Base-by-base conservation (phyloP, 2,113 vertebrate genomes). In the Nansenia antarctica region DNA sequence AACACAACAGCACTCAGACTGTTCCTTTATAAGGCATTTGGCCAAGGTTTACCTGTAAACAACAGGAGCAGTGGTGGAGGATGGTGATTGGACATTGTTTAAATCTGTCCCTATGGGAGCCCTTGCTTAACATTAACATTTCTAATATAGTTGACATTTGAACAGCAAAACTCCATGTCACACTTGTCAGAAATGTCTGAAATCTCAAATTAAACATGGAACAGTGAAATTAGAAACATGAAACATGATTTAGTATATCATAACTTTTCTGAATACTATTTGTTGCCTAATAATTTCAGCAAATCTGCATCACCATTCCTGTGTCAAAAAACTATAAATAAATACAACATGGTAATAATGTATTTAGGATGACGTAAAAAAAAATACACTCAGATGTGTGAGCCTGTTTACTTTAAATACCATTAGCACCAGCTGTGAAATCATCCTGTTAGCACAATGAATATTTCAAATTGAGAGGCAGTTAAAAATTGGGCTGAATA, bases 41-140 rank as follows among this genome's bases (percentile, higher is more conserved):
- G 37, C 65, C 65, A 5, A 54, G 83, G 75, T 91, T 92, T 83
- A 91, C 86, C 87, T 80, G 81, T 88, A 90, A 92, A 90, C 80
- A 89, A 62, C 70, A 29, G 67, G 74, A 70, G 70, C 78, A 74
- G 76, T 76, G 70, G 53, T 9, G 66, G 60, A 31, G 2, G 45
- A 61, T 12, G 54, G 54, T 61, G 59, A 54, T 58, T 26, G 57
- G 58, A 65, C n/a, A 47, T 47, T n/a, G 18, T 47, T n/a, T 18
- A n/a, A 20, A 49, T 49, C 15, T 20, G 45, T 8, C 4, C 45
- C 18, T 15, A 47, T n/a, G 18, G 45, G 18, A 15, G 15, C 7
- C 14, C 31, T 35, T 14, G 55, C 30, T 30, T 59, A n/a, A n/a
- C 39, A 57, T 63, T 52, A 27, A 60, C 53, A 57, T 62, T 31